A percentile compares a stretch with the other conserved stretches of the same genome.
Conservation (phyloP, 1,140 invertebrate genomes). For the Frieseomelitta varia region DNA sequence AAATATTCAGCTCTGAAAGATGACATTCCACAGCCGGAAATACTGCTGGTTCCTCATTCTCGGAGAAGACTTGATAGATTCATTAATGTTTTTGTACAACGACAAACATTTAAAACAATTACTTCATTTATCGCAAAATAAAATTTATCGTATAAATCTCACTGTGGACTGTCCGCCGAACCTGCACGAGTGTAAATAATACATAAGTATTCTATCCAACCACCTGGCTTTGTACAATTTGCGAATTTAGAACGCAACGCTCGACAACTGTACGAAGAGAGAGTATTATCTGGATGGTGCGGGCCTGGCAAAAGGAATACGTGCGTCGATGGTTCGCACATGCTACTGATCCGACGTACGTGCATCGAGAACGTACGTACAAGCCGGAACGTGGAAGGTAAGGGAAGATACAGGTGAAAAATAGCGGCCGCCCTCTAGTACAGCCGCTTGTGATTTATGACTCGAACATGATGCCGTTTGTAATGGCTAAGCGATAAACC, state of each 20-base stretch:
- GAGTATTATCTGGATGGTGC: not conserved
- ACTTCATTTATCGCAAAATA: too few species aligned
- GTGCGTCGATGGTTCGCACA: conserved; percentile 28
- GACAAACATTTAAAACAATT: too few species aligned
- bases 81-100: too few species aligned
- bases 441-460: conserved; percentile 41
- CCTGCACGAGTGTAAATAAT: too few species aligned
- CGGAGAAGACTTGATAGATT: too few species aligned
- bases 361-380: conserved; percentile 16
- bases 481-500: conserved; percentile 50
- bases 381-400: not conserved
- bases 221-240: too few species aligned
- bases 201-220: too few species aligned
- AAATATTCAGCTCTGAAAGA: too few species aligned
- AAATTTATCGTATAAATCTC: too few species aligned
- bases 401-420: conserved; percentile 48
- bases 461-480: conserved; percentile 46
- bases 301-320: not conserved
- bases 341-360: conserved; percentile 41
- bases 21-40: too few species aligned
- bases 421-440: conserved; percentile 28
- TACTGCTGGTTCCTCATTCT: too few species aligned
- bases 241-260: not conserved
- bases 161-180: too few species aligned
- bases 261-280: not conserved